Evolutionary conservation across 2,797 vertebrate genomes (phyloP).

Genomic region (Poecilia wingei): DNA sequence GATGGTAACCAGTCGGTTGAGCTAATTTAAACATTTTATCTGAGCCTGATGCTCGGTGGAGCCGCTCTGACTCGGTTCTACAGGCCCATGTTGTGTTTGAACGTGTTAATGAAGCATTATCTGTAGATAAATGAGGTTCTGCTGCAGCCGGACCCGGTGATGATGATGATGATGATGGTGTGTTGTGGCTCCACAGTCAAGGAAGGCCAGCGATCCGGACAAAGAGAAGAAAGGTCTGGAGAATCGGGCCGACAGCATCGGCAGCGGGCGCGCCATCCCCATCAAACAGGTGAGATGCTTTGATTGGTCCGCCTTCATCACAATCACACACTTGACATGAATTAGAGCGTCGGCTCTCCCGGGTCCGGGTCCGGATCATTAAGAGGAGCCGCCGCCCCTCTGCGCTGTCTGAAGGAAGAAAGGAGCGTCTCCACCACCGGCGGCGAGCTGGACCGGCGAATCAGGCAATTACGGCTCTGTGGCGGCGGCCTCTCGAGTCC

Average conservation of each 20-base stretch:
- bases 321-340: slow-evolving; percentile 92
- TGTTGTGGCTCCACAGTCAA: slow-evolving; percentile 85
- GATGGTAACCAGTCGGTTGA: not conserved
- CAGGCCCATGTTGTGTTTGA: no score
- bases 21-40: not conserved
- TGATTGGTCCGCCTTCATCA: slow-evolving; percentile 82
- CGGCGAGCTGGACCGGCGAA: slow-evolving; percentile 47
- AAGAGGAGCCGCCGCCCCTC: slow-evolving; percentile 84
- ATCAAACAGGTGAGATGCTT: slow-evolving; percentile 93
- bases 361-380: slow-evolving; percentile 93
- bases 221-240: slow-evolving; percentile 98
- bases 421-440: not conserved
- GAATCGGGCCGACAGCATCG: slow-evolving; percentile 96
- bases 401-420: slow-evolving; percentile 42
- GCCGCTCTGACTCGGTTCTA: no score
- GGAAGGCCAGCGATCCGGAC: slow-evolving; percentile 96
- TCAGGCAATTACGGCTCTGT: slow-evolving; percentile 92
- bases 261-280: slow-evolving; percentile 97
- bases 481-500: slow-evolving; percentile 87
- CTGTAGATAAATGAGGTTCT: not conserved
- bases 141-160: not conserved
- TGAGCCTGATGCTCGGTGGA: no score
- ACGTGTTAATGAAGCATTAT: no score
- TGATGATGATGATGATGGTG: no score
- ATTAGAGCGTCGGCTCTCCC: slow-evolving; percentile 88